These are phyloP conservation scores for Drosophila seguyi DNA, from an alignment of 1,140 invertebrate species.

Conservation along the genomic window DNA sequence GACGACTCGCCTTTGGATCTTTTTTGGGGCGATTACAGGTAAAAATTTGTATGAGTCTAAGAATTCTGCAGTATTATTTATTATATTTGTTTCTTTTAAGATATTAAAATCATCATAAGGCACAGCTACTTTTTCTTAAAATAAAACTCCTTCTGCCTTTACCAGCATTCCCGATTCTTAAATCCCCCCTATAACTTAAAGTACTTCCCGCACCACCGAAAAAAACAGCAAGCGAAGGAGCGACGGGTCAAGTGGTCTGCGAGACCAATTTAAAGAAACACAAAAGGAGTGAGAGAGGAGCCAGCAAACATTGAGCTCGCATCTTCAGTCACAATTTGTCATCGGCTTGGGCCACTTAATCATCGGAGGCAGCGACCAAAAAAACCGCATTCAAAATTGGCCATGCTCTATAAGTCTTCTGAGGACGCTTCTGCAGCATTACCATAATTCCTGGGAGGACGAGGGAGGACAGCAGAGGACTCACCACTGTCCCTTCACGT, in stretches of 20 bases:
- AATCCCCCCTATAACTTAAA: slow-evolving; percentile 51
- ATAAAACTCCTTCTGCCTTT: background rate
- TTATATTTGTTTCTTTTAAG: background rate
- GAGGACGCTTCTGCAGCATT: slow-evolving; percentile 38
- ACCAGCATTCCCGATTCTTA: slow-evolving; percentile 33
- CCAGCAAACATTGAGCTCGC: slow-evolving; percentile 33
- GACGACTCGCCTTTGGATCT: too few relatives aligned
- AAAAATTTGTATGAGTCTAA: too few relatives aligned
- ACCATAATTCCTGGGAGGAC: slow-evolving; percentile 53
- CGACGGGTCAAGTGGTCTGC: slow-evolving; percentile 73
- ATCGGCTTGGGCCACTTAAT: slow-evolving; percentile 76
- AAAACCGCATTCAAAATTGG: slow-evolving; percentile 53
- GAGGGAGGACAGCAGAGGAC: slow-evolving; percentile 10
- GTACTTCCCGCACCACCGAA: slow-evolving; percentile 33
- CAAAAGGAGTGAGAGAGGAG: slow-evolving; percentile 7
- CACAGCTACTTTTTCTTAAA: too few relatives aligned
- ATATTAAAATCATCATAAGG: background rate
- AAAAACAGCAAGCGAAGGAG: background rate
- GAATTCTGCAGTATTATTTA: background rate
- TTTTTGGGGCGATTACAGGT: too few relatives aligned
- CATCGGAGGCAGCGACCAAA: slow-evolving; percentile 30
- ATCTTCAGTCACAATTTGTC: slow-evolving; percentile 66
- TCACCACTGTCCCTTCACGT: slow-evolving; percentile 59
- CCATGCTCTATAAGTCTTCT: slow-evolving; percentile 67
- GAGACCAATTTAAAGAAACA: slow-evolving; percentile 62